Percentiles rank a stretch among this genome's conserved stretches.
Conservation (phyloP, 2,797 vertebrate genomes). For the Pseudochromis fuscus region DNA sequence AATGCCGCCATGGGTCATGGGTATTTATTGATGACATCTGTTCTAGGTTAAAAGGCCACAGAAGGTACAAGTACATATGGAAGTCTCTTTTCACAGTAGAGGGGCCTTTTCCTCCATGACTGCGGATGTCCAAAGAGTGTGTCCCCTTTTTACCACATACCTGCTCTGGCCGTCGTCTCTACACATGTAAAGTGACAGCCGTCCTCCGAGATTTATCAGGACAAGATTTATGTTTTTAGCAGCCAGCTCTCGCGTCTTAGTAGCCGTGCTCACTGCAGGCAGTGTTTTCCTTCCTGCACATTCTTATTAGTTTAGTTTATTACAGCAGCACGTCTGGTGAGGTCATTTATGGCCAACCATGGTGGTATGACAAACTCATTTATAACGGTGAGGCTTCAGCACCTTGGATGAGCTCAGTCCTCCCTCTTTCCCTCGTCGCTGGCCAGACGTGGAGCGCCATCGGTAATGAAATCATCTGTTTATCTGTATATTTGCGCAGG, state of each 20-base stretch:
- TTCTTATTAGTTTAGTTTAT: constrained; percentile 91
- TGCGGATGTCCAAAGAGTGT: constrained; percentile 83
- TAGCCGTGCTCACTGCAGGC: constrained; percentile 81
- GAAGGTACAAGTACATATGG: constrained; percentile 89
- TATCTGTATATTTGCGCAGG: constrained; percentile 86
- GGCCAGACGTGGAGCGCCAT: constrained; percentile 69
- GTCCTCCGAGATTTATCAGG: constrained; percentile 87
- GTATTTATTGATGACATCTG: constrained; percentile 94
- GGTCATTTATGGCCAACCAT: constrained; percentile 91
- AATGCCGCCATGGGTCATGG: constrained; percentile 87
- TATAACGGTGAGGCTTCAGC: constrained; percentile 89
- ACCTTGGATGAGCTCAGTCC: constrained; percentile 86
- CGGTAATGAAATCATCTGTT: constrained; percentile 91
- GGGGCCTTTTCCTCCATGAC: constrained; percentile 84
- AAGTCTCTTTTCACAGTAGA: constrained; percentile 91
- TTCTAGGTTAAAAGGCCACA: constrained; percentile 89
- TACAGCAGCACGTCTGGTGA: constrained; percentile 90
- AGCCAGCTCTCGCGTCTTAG: constrained; percentile 80
- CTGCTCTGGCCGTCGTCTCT: constrained; percentile 62
- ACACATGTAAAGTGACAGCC: constrained; percentile 83
- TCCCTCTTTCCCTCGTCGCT: constrained; percentile 45
- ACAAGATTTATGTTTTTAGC: constrained; percentile 87
- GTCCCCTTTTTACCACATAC: constrained; percentile 64
- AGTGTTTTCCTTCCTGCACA: constrained; percentile 88
- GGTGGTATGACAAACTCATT: constrained; percentile 88